Percentiles rank a stretch among this genome's conserved stretches.
Evolutionary conservation across 2,888 invertebrate species (phyloP).

Genomic region (Stratiomys singularior): DNA sequence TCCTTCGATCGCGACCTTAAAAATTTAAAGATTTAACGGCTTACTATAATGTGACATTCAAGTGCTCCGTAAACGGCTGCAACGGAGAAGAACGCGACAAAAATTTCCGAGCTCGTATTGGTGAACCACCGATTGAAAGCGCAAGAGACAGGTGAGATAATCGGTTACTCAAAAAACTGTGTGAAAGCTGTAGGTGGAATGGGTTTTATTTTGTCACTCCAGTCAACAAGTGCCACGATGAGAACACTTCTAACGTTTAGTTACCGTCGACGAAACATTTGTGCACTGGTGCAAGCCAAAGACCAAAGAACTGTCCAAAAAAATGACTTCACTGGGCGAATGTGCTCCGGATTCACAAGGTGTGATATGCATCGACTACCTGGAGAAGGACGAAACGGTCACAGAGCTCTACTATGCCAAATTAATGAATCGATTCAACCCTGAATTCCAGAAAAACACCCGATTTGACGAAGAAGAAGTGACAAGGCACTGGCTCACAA

Average conservation of each 20-base stretch:
- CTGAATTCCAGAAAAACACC: background rate
- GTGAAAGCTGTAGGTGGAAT: slow-evolving; percentile 23
- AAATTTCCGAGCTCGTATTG: background rate
- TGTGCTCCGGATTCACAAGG: background rate
- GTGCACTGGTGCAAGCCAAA: no score
- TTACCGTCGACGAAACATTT: no score
- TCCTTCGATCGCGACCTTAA: slow-evolving; percentile 37
- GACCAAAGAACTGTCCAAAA: no score
- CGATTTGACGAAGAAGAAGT: background rate
- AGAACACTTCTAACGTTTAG: no score
- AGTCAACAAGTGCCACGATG: no score
- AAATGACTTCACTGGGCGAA: background rate
- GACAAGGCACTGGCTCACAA: background rate
- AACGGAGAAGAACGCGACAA: background rate
- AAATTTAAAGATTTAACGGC: slow-evolving; percentile 34
- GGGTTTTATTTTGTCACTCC: no score
- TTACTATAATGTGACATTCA: slow-evolving; percentile 36
- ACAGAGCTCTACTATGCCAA: background rate
- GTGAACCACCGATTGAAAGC: background rate
- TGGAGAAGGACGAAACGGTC: background rate
- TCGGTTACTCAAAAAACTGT: no score
- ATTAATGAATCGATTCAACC: background rate
- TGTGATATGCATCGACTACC: background rate
- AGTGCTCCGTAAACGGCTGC: slow-evolving; percentile 19
- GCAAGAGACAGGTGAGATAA: background rate